A percentile compares a stretch with the other conserved stretches of the same genome.
Conservation (phyloP, 23 tunicate species). For the Corella eumyota region DNA sequence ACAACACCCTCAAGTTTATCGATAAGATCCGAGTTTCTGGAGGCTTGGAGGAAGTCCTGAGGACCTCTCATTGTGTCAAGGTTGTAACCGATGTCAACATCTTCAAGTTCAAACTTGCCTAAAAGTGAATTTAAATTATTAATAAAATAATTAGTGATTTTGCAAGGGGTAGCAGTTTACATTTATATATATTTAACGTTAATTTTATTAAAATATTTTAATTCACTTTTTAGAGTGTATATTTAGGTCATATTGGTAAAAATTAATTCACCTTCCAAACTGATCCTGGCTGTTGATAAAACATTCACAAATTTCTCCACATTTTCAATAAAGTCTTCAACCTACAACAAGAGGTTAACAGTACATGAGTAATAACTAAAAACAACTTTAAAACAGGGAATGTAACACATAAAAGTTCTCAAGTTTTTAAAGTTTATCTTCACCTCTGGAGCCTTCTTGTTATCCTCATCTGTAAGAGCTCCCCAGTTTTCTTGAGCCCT, state of each 20-base stretch:
- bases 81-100: constrained; percentile 78
- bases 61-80: constrained; percentile 46
- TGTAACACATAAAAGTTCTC: no score
- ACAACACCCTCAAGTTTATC: constrained; percentile 58
- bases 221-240: no score
- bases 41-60: constrained; percentile 26
- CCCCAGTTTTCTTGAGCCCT: constrained; percentile 63
- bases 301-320: constrained; percentile 58
- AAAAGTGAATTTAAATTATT: no score
- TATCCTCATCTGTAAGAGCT: constrained; percentile 35
- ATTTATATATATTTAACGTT: no score
- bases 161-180: no score
- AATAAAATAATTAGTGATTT: no score
- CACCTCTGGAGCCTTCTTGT: constrained; percentile 52
- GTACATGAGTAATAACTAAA: neutral
- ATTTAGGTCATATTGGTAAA: no score
- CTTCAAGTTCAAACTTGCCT: constrained; percentile 71
- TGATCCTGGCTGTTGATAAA: constrained; percentile 41
- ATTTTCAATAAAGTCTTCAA: constrained; percentile 52
- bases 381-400: neutral
- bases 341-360: constrained; percentile 12
- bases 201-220: no score
- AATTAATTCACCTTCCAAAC: constrained; percentile 37
- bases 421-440: no score
- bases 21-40: constrained; percentile 52